Evolutionary conservation across 2,888 invertebrate species (phyloP).

Genomic region (Phragmatobia fuliginosa): DNA sequence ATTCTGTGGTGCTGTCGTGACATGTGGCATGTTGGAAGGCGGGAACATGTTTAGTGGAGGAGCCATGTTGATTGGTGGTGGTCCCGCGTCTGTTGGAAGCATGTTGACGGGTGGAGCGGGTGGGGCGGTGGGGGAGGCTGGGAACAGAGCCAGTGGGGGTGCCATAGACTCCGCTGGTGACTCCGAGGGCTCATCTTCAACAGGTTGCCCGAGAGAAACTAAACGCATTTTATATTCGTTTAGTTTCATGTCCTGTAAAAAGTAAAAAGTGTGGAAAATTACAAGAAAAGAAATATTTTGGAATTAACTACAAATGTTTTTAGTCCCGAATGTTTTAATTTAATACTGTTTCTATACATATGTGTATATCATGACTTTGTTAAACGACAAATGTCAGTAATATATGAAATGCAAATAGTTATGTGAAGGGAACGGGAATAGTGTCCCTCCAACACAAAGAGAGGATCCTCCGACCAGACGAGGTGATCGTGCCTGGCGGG

Average conservation of each 20-base stretch:
- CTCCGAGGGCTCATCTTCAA: constrained; percentile 67
- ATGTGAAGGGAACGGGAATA: too few relatives aligned
- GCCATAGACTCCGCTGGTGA: constrained; percentile 27
- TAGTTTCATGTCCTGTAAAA: constrained; percentile 86
- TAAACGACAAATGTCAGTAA: too few relatives aligned
- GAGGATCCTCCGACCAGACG: too few relatives aligned
- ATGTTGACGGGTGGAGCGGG: not conserved
- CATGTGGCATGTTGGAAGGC: not conserved
- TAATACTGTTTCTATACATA: too few relatives aligned
- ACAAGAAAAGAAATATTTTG: too few relatives aligned
- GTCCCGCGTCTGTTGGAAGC: too few relatives aligned
- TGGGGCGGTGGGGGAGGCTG: not conserved
- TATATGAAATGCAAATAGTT: too few relatives aligned
- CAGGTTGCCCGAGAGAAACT: constrained; percentile 84
- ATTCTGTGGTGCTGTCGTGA: not conserved
- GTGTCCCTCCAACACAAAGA: too few relatives aligned
- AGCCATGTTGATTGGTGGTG: not conserved
- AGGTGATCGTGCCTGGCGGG: too few relatives aligned
- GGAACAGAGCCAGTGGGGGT: not conserved
- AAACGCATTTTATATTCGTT: constrained; percentile 88
- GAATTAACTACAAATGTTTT: not conserved
- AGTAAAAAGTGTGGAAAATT: not conserved
- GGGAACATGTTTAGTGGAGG: constrained; percentile 3
- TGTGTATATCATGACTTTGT: too few relatives aligned
- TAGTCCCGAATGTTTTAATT: not conserved